phyloP scores from a whole-genome alignment of 2,797 vertebrate genomes.

The Fringilla coelebs region DNA sequence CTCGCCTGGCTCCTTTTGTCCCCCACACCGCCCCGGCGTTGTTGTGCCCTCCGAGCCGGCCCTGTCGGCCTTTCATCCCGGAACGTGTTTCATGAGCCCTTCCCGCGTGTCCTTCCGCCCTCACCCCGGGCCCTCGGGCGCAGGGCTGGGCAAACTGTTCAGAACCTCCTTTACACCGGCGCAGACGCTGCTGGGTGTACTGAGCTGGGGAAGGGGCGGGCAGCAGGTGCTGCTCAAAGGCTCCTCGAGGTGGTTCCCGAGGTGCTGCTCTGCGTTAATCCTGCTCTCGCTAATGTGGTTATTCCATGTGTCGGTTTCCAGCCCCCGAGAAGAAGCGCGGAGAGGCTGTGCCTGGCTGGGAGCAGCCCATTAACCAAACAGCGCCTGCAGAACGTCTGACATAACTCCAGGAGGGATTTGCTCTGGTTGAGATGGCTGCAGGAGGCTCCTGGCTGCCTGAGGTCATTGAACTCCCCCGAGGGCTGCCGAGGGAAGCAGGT shows the following conservation, averaged over 20 bases:
- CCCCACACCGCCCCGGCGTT: fast-evolving
- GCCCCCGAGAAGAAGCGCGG: background rate
- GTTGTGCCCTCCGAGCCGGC: too few species aligned
- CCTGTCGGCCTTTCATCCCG: fast-evolving
- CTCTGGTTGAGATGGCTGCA: too few species aligned
- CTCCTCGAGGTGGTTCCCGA: background rate
- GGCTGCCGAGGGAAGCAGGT: background rate
- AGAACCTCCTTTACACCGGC: fast-evolving
- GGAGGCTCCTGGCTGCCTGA: fast-evolving
- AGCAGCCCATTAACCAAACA: fast-evolving
- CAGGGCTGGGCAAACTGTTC: background rate
- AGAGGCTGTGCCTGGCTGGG: background rate
- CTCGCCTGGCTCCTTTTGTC: fast-evolving
- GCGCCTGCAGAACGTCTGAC: background rate
- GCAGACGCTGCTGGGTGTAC: fast-evolving
- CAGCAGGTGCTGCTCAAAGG: background rate
- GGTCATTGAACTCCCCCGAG: fast-evolving
- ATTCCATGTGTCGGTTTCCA: background rate
- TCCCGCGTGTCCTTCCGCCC: too few species aligned
- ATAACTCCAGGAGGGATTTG: background rate
- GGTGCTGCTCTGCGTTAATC: background rate
- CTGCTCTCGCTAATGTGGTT: fast-evolving
- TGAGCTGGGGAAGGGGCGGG: fast-evolving
- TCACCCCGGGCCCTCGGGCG: too few species aligned
- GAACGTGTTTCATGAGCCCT: background rate